Conservation (phyloP, 2,797 vertebrate species). For the Cynopterus sphinx region DNA sequence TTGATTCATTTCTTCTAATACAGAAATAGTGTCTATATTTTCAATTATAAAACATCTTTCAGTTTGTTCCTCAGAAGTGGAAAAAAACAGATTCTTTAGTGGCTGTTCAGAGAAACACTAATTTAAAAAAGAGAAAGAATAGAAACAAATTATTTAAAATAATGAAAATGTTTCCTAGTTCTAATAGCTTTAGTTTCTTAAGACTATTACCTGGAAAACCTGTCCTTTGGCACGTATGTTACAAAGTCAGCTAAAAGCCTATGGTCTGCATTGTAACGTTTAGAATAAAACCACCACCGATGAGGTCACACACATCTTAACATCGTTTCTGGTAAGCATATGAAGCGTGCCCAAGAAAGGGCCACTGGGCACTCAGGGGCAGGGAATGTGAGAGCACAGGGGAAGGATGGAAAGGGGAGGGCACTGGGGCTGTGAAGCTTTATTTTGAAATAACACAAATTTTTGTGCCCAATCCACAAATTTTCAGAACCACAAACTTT, state of each 20-base stretch:
- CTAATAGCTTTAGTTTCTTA: neutral
- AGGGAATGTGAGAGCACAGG: rapidly evolving
- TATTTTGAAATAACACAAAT: neutral
- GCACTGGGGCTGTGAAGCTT: neutral
- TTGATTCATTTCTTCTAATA: constrained; percentile 15
- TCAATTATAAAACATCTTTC: constrained; percentile 81
- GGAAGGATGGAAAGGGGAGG: too few species aligned
- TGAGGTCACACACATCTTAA: neutral
- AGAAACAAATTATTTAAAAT: constrained; percentile 9
- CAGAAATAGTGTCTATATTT: neutral
- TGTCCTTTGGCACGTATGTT: neutral
- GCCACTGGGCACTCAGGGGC: neutral
- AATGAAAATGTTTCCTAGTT: neutral
- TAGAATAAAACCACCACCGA: neutral
- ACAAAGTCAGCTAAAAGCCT: neutral
- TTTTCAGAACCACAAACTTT: neutral
- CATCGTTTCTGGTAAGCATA: too few species aligned
- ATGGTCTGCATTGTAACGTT: rapidly evolving
- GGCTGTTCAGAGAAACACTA: constrained; percentile 16
- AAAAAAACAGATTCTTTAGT: constrained; percentile 57
- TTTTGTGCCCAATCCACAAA: neutral
- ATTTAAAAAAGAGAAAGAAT: neutral
- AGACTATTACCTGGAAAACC: neutral
- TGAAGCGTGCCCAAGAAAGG: neutral
- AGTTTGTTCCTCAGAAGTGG: constrained; percentile 73